Percentiles rank a stretch among this genome's conserved stretches.
phyloP scores from a whole-genome alignment of 2,797 vertebrate species.

The Eulemur albifrons region DNA sequence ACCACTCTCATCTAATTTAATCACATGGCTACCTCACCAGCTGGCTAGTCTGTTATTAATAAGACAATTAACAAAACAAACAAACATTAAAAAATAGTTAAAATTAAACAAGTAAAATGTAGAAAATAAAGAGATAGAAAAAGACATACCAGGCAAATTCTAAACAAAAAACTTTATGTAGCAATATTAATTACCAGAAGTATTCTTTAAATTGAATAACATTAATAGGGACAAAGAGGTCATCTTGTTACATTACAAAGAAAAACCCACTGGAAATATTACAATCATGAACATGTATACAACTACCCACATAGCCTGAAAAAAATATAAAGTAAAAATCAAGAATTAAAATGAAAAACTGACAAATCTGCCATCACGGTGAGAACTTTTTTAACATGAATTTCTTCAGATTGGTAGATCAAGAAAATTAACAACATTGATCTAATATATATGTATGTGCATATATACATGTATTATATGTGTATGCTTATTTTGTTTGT shows the following conservation, averaged over 20 bases:
- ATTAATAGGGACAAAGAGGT: background rate
- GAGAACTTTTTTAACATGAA: background rate
- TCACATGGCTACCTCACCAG: background rate
- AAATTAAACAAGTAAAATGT: background rate
- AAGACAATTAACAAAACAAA: slow-evolving; percentile 3
- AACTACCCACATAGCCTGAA: background rate
- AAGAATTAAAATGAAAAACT: slow-evolving; percentile 11
- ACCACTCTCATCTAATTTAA: background rate
- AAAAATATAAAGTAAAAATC: slow-evolving; percentile 43
- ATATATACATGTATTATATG: background rate
- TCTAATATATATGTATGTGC: background rate
- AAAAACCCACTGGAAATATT: background rate
- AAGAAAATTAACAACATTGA: background rate
- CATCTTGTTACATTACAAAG: background rate
- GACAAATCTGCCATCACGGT: background rate
- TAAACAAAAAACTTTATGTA: slow-evolving; percentile 4
- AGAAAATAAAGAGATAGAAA: background rate
- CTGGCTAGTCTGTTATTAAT: background rate
- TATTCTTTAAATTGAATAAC: background rate
- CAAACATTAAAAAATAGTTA: background rate
- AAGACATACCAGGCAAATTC: background rate
- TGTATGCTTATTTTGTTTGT: background rate
- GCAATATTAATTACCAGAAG: background rate
- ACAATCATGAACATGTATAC: background rate
- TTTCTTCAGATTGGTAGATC: background rate